phyloP scores from a whole-genome alignment of 2,797 vertebrate genomes.

The Mionectes olivaceus region DNA sequence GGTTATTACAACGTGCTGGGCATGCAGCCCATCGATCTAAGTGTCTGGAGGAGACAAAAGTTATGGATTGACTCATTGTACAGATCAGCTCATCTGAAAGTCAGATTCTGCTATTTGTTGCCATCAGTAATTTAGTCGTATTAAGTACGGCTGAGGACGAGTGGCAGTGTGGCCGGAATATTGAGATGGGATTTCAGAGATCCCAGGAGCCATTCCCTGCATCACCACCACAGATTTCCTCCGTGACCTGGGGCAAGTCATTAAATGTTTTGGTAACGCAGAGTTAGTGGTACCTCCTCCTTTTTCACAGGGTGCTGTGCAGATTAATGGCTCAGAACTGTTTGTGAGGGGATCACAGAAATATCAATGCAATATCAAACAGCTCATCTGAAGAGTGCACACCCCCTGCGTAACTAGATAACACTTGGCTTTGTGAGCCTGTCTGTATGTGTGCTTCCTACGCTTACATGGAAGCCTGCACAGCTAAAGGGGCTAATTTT shows the following conservation, averaged over 20 bases:
- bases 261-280: not conserved
- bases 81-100: constrained; percentile 55
- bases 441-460: accelerated
- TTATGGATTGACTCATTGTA: constrained; percentile 71
- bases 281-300: not conserved
- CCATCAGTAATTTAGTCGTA: constrained; percentile 42
- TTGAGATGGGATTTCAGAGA: not conserved
- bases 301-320: not conserved
- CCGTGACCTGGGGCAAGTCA: not conserved
- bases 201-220: not conserved
- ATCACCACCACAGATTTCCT: not conserved
- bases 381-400: accelerated
- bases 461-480: accelerated
- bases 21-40: constrained; percentile 70
- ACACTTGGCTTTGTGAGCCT: not conserved
- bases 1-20: constrained; percentile 75
- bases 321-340: not conserved
- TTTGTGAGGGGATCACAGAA: not conserved
- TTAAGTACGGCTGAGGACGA: constrained; percentile 9
- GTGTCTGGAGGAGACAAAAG: constrained; percentile 73
- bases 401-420: accelerated
- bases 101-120: constrained; percentile 62
- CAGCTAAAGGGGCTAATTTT: not conserved
- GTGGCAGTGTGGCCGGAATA: not conserved
- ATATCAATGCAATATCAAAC: not conserved